Base-by-base conservation (phyloP, 2,113 vertebrate genomes). In the Mystacornis crossleyi region DNA sequence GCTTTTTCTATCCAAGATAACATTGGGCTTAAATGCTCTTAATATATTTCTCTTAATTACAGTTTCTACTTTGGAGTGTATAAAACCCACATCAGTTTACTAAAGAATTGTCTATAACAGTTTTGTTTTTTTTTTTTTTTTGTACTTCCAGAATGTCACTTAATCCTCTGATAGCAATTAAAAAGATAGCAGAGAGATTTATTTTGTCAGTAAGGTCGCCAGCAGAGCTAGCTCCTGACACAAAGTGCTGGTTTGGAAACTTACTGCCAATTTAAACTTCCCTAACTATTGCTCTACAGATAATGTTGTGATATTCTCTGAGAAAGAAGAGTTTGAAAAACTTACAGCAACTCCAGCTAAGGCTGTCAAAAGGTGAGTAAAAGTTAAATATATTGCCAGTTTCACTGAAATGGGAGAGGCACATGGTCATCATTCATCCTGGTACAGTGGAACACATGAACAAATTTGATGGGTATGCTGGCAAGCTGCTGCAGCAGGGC, bases 261-360 rank as follows among this genome's bases (percentile, higher is more conserved):
- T 31, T 31, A 58, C n/a, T 55, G 74, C 58, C 47, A 28, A 61
- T 71, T 60, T 58, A 82, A 64, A 65, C 50, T 45, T 51, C 51
- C 84, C 33, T 69, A 21, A 69, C 74, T 92, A 33, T 81, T 95
- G 15, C 77, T 95, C 95, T 94, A 21, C 95, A 99, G 99, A 99
- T 91, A 99, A 98, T 6, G 99, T 99, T 82, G 99, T 99, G 91
- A 99, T 99, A 92, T 99, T 99, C 96, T 96, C 99, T 2, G 99
- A 99, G 96, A 99, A 99, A 96, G 99, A 99, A 15, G 99, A 99
- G 89, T 99, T 99, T 31, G 99, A 99, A 98, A 99, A 99, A 97
- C 96, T 99, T 65, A 99, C 99, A 82, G 98, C 98, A 65, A 96
- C 98, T 70, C 99, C 99, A 84, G 98, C 98, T 65, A 99, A 99